A percentile compares a stretch with the other conserved stretches of the same genome.
These are phyloP conservation scores for Otolemur crassicaudatus DNA, from an alignment of 2,797 vertebrate genomes.

Conservation along the genomic window DNA sequence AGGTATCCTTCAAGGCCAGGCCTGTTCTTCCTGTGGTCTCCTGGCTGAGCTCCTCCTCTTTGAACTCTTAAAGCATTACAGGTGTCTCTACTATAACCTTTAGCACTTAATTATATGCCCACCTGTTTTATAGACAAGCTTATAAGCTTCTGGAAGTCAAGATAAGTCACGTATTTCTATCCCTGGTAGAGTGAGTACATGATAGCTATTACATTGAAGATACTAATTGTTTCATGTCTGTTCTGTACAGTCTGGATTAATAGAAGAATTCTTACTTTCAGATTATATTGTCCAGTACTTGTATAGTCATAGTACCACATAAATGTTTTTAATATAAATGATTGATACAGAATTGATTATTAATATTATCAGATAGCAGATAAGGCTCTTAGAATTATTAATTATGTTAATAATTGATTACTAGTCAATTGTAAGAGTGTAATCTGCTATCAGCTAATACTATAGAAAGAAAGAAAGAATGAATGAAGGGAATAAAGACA, in stretches of 20 bases:
- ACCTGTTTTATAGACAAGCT: slow-evolving; percentile 71
- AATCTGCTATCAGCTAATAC: not conserved
- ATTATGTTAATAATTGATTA: not conserved
- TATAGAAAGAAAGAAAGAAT: not conserved
- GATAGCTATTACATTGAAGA: not conserved
- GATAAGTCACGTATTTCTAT: slow-evolving; percentile 10
- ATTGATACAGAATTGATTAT: not conserved
- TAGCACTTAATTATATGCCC: slow-evolving; percentile 74
- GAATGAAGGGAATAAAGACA: not conserved
- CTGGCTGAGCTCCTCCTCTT: slow-evolving; percentile 53
- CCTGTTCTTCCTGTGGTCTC: not conserved
- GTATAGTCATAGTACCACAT: not conserved
- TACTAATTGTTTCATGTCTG: not conserved
- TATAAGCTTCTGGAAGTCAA: slow-evolving; percentile 65
- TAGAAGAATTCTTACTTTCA: slow-evolving; percentile 56
- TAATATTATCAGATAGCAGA: not conserved
- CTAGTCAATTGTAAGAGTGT: slow-evolving; percentile 20
- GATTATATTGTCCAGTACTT: not conserved
- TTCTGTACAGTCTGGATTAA: not conserved
- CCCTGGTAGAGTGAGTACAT: not conserved
- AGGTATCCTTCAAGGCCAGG: not conserved
- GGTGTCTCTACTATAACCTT: slow-evolving; percentile 26
- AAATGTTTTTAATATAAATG: slow-evolving; percentile 20
- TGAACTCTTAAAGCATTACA: slow-evolving; percentile 67
- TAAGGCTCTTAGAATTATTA: too few relatives aligned